phyloP scores from a whole-genome alignment of 1,140 invertebrate species.

The Lepeophtheirus salmonis region DNA sequence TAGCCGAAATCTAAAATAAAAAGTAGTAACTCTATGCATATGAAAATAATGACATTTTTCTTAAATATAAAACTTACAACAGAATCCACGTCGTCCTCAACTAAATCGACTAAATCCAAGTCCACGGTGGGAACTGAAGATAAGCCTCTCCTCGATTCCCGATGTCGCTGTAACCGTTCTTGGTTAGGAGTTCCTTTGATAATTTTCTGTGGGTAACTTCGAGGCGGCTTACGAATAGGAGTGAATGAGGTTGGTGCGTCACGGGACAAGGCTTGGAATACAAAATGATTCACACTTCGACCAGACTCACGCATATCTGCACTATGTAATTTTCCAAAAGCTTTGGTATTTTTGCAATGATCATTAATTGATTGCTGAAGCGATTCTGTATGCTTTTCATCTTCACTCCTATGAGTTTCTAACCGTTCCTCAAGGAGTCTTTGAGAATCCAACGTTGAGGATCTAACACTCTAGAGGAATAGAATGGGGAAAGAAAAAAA shows the following conservation, averaged over 20 bases:
- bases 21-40: no score
- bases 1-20: no score
- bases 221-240: not conserved
- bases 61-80: no score
- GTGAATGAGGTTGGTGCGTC: not conserved
- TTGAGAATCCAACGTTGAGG: not conserved
- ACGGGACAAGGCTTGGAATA: not conserved
- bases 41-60: no score
- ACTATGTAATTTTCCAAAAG: not conserved
- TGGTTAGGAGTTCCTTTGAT: not conserved
- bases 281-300: not conserved
- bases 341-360: not conserved
- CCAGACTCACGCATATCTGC: not conserved
- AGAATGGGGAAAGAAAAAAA: no score
- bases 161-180: no score
- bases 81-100: no score
- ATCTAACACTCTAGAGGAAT: no score
- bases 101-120: no score
- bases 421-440: not conserved
- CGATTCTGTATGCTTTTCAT: not conserved
- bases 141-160: no score
- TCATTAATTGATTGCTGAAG: not conserved
- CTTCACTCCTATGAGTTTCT: not conserved
- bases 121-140: no score
- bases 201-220: not conserved